Conservation (phyloP, 2,888 invertebrate species). For the Drosophila silvestris region DNA sequence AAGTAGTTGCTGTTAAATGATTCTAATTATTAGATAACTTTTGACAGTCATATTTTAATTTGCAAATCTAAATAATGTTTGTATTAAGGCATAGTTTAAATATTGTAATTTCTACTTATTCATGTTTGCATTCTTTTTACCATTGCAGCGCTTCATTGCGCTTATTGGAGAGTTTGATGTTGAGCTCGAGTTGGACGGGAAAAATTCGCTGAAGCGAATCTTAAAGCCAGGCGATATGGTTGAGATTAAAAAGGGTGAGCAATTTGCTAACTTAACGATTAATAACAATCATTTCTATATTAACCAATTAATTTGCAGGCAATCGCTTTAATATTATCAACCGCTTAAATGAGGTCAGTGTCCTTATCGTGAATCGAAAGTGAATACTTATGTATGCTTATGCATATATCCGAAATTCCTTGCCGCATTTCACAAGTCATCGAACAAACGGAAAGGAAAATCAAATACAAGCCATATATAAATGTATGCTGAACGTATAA, state of each 20-base stretch:
- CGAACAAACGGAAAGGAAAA: background rate
- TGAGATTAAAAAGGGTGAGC: conserved; percentile 59
- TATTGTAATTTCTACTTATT: background rate
- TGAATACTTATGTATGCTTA: background rate
- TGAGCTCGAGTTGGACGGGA: conserved; percentile 1
- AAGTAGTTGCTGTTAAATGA: background rate
- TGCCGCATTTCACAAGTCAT: background rate
- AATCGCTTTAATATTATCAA: conserved; percentile 35
- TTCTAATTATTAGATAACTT: background rate
- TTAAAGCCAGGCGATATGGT: conserved; percentile 66
- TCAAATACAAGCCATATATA: background rate
- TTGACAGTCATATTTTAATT: background rate
- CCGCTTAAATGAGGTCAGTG: conserved; percentile 17
- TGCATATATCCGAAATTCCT: background rate
- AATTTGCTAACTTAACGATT: background rate
- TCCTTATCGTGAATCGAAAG: conserved; percentile 35
- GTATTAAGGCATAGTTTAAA: background rate
- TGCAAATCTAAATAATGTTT: background rate
- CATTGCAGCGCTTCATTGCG: conserved; percentile 60
- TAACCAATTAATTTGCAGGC: conserved; percentile 35
- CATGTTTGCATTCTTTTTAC: background rate
- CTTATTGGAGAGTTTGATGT: conserved; percentile 62
- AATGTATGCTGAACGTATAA: background rate
- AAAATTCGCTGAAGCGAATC: conserved; percentile 10
- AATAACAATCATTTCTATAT: background rate